phyloP scores from a whole-genome alignment of 2,888 invertebrate genomes.

The Nymphalis c-album region DNA sequence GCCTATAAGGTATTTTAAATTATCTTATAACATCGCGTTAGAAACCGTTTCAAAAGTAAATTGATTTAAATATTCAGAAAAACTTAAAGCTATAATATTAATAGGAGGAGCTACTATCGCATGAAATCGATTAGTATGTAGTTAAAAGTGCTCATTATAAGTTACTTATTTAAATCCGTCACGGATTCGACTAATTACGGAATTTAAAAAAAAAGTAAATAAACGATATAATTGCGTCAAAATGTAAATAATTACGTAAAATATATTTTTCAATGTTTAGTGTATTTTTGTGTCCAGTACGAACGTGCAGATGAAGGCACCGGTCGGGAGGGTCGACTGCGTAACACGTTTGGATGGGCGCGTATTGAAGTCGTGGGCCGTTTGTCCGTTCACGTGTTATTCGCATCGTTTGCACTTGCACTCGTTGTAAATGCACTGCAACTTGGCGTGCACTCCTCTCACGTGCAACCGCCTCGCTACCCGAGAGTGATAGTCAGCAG shows the following conservation, averaged over 20 bases:
- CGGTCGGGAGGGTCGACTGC: conserved; percentile 85
- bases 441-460: conserved; percentile 86
- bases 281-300: conserved; percentile 50
- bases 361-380: conserved; percentile 93
- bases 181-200: neutral
- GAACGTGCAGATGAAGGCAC: conserved; percentile 76
- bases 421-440: conserved; percentile 91
- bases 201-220: neutral
- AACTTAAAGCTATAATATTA: no score
- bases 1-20: conserved; percentile 63
- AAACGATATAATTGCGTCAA: neutral
- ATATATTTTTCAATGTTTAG: no score
- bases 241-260: neutral
- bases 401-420: conserved; percentile 91
- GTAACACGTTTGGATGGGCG: conserved; percentile 96
- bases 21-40: neutral
- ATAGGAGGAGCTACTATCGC: conserved; percentile 5
- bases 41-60: neutral
- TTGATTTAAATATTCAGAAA: no score
- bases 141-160: neutral
- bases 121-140: conserved; percentile 15
- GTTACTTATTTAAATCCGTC: conserved; percentile 5
- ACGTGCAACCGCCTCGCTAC: conserved; percentile 73
- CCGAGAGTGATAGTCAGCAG: conserved; percentile 87
- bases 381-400: conserved; percentile 89